These are phyloP conservation scores for Carcharodon carcharias DNA, from an alignment of 2,797 vertebrate genomes.

Conservation along the genomic window DNA sequence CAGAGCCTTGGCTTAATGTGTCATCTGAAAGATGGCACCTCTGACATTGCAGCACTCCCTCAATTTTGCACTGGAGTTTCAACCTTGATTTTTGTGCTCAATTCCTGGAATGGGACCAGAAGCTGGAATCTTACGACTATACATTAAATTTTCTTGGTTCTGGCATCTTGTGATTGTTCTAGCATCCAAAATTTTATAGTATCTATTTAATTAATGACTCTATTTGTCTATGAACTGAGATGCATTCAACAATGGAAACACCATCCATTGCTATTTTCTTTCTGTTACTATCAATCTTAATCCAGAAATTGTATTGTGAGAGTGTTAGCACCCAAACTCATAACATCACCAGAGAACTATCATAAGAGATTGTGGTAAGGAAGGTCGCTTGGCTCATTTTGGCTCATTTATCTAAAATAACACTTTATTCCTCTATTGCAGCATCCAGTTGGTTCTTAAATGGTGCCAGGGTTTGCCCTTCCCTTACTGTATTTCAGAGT, in stretches of 20 bases:
- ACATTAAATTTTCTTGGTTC: no score
- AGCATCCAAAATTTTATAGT: no score
- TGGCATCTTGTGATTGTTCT: no score
- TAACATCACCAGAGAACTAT: background rate
- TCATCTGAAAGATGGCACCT: no score
- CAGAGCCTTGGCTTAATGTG: no score
- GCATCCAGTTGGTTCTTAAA: no score
- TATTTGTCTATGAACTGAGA: background rate
- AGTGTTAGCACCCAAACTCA: background rate
- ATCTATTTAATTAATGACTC: background rate
- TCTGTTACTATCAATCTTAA: background rate
- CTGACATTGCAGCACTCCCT: no score
- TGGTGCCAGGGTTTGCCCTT: background rate
- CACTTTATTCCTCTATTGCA: background rate
- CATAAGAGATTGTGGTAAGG: background rate
- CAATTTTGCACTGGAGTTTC: no score
- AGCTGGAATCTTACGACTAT: no score
- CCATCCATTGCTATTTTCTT: background rate
- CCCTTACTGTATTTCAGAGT: no score
- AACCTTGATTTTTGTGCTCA: no score
- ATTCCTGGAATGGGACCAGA: no score
- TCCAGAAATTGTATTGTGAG: background rate
- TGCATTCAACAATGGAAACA: background rate
- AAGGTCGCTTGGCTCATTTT: background rate
- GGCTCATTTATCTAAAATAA: background rate